phyloP scores from a whole-genome alignment of 2,113 vertebrate species.

The Mellivora capensis region DNA sequence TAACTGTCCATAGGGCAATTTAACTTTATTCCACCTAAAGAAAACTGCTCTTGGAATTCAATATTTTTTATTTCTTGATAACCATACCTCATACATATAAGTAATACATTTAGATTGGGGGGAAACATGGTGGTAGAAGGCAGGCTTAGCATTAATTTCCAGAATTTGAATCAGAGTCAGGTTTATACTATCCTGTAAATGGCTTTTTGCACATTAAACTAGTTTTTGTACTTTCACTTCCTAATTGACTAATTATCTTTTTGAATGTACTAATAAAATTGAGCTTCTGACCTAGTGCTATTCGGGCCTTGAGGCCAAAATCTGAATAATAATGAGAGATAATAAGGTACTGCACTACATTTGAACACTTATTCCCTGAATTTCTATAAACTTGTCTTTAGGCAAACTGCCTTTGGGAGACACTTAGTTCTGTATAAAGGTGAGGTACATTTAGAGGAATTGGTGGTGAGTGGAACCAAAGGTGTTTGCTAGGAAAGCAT shows the following conservation, averaged over 20 bases:
- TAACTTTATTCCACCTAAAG: background rate
- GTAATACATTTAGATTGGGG: background rate
- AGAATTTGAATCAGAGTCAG: background rate
- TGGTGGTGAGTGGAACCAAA: background rate
- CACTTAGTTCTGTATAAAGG: background rate
- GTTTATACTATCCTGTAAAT: background rate
- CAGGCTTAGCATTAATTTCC: background rate
- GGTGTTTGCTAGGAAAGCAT: background rate
- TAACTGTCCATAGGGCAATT: background rate
- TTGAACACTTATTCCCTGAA: background rate
- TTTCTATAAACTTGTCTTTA: background rate
- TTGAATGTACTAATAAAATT: background rate
- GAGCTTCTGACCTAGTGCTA: background rate
- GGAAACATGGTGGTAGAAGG: background rate
- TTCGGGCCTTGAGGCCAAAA: background rate
- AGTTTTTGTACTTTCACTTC: constrained; percentile 15
- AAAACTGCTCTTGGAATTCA: background rate
- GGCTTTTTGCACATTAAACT: background rate
- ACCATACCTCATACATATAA: background rate
- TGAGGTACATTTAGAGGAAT: too few species aligned
- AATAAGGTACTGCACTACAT: background rate
- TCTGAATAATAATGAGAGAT: background rate
- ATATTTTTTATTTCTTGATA: background rate
- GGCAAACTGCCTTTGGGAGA: background rate
- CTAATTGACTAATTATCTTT: constrained; percentile 46